Evolutionary conservation across 2,113 vertebrate species (phyloP).

Genomic region (Coturnix japonica): DNA sequence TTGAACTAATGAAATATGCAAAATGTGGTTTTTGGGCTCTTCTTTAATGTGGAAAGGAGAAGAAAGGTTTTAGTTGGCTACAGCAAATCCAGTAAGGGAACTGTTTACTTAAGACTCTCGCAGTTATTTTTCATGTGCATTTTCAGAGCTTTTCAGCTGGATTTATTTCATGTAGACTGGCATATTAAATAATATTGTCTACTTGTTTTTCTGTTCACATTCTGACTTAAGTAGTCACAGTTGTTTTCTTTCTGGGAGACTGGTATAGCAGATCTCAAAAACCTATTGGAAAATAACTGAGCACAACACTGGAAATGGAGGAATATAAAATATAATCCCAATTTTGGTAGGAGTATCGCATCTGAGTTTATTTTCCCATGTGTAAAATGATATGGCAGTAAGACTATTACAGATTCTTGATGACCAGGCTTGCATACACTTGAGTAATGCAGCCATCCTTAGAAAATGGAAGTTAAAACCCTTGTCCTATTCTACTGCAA

Average conservation of each 20-base stretch:
- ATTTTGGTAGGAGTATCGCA: neutral
- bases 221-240: neutral
- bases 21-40: constrained; percentile 45
- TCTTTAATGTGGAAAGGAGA: constrained; percentile 63
- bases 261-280: neutral
- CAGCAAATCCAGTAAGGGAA: constrained; percentile 25
- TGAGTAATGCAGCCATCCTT: neutral
- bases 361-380: neutral
- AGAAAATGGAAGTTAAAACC: neutral
- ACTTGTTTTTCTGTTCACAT: neutral
- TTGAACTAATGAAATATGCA: constrained; percentile 58
- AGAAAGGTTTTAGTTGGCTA: constrained; percentile 41
- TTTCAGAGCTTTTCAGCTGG: constrained; percentile 30
- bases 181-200: neutral
- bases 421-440: neutral
- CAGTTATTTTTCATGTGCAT: constrained; percentile 18
- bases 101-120: constrained; percentile 17
- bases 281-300: neutral
- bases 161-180: neutral
- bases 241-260: neutral
- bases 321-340: neutral
- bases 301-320: neutral
- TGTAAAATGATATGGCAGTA: neutral
- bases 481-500: neutral
- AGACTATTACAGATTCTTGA: neutral